phyloP scores from a whole-genome alignment of 2,888 invertebrate genomes.

The Epirrhoe tristata region DNA sequence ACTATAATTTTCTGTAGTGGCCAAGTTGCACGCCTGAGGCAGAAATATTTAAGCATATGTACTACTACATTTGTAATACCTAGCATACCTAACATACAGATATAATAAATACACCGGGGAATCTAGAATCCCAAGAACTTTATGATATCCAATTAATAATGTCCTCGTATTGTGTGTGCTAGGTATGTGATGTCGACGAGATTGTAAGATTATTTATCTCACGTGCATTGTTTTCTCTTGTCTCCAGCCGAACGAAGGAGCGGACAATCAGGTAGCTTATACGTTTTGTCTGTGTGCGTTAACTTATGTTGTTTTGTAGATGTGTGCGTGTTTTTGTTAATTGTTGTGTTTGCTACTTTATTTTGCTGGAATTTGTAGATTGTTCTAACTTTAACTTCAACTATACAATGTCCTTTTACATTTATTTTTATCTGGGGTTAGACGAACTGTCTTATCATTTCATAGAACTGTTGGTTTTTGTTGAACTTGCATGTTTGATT shows the following conservation, averaged over 20 bases:
- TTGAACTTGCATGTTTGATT: background rate
- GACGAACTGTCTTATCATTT: background rate
- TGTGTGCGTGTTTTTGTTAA: conserved; percentile 31
- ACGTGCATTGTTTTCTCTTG: conserved; percentile 71
- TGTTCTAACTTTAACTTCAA: conserved; percentile 3
- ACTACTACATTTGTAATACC: background rate
- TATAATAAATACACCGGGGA: conserved; percentile 7
- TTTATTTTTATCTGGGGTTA: background rate
- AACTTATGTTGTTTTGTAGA: conserved; percentile 25
- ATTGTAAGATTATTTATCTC: conserved; percentile 48
- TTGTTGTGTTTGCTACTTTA: conserved; percentile 18
- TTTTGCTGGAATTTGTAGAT: conserved; percentile 6
- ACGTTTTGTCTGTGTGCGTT: conserved; percentile 28
- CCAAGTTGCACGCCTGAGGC: background rate
- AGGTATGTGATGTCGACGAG: conserved; percentile 31
- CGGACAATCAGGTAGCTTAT: conserved; percentile 78
- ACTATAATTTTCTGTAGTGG: background rate
- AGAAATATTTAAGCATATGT: background rate
- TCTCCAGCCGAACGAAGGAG: conserved; percentile 81
- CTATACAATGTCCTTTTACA: conserved; percentile 3
- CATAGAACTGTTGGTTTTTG: conserved; percentile 9
- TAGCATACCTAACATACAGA: background rate
- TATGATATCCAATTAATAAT: conserved; percentile 31
- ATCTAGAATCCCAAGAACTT: conserved; percentile 13
- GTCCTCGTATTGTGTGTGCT: conserved; percentile 25